phyloP scores from a whole-genome alignment of 2,888 invertebrate genomes.

The Pediacus dermestoides region DNA sequence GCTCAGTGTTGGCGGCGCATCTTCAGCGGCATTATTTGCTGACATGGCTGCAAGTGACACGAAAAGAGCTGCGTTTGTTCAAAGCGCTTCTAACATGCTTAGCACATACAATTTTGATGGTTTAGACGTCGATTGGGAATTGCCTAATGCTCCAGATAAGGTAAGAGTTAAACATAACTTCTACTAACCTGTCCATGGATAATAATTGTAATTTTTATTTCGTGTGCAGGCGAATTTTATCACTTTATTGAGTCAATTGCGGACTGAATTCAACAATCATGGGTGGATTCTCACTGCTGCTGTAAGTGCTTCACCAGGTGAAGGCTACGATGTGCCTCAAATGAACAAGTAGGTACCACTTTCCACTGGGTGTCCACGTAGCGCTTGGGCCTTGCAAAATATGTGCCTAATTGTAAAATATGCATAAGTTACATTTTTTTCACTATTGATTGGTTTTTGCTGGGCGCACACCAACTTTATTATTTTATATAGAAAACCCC shows the following conservation, averaged over 20 bases:
- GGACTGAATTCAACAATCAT: slow-evolving; percentile 20
- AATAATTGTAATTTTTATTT: slow-evolving; percentile 7
- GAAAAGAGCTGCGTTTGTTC: slow-evolving; percentile 28
- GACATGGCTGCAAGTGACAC: slow-evolving; percentile 23
- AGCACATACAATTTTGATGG: slow-evolving; percentile 33
- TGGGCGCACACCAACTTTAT: no score
- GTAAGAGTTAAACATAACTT: slow-evolving; percentile 13
- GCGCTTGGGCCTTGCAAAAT: no score
- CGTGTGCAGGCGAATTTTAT: slow-evolving; percentile 25
- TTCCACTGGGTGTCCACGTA: no score
- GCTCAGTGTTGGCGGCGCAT: slow-evolving; percentile 33
- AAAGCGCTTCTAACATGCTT: slow-evolving; percentile 28
- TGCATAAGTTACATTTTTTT: no score
- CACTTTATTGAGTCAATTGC: slow-evolving; percentile 19
- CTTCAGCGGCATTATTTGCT: slow-evolving; percentile 26
- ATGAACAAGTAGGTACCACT: slow-evolving; percentile 29
- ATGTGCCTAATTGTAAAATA: no score
- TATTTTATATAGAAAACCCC: no score
- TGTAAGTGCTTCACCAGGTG: slow-evolving; percentile 24
- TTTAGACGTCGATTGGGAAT: slow-evolving; percentile 35
- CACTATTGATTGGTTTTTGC: no score
- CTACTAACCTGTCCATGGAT: no score
- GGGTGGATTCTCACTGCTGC: slow-evolving; percentile 28
- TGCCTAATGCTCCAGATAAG: slow-evolving; percentile 27
- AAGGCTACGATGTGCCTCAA: slow-evolving; percentile 29